Evolutionary conservation across 2,113 vertebrate genomes (phyloP).

Genomic region (Montifringilla adamsi): DNA sequence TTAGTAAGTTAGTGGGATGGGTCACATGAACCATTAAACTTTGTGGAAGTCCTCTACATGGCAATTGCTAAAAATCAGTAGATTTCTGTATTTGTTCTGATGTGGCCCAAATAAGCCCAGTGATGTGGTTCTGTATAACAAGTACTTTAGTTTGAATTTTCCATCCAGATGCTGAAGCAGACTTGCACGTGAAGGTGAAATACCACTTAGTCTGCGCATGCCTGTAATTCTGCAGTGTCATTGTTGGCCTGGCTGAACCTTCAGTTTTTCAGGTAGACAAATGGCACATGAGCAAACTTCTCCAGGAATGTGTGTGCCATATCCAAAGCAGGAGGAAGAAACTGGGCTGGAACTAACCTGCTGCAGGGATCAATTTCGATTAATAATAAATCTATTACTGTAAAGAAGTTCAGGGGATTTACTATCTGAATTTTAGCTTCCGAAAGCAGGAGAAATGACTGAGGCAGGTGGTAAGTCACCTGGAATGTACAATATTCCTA

Average conservation of each 20-base stretch:
- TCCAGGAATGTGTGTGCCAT: background rate
- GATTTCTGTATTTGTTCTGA: background rate
- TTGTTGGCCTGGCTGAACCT: background rate
- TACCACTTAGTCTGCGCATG: background rate
- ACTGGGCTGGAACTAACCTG: background rate
- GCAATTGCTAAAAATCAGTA: background rate
- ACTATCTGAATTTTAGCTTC: background rate
- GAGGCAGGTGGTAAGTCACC: background rate
- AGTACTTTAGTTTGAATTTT: background rate
- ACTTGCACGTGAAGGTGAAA: background rate
- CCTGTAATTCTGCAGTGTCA: background rate
- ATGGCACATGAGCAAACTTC: background rate
- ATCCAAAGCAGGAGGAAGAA: background rate
- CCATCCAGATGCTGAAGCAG: background rate
- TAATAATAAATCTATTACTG: background rate
- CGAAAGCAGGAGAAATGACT: background rate
- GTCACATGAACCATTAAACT: background rate
- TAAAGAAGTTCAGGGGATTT: background rate
- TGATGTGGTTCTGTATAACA: background rate
- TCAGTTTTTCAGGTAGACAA: background rate
- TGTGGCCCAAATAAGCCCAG: background rate
- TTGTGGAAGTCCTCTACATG: background rate
- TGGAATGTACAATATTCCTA: background rate
- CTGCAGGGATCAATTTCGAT: background rate
- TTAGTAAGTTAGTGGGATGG: background rate